phyloP scores from a whole-genome alignment of 92 coral and sea anemone genomes.

The Muricea muricata region DNA sequence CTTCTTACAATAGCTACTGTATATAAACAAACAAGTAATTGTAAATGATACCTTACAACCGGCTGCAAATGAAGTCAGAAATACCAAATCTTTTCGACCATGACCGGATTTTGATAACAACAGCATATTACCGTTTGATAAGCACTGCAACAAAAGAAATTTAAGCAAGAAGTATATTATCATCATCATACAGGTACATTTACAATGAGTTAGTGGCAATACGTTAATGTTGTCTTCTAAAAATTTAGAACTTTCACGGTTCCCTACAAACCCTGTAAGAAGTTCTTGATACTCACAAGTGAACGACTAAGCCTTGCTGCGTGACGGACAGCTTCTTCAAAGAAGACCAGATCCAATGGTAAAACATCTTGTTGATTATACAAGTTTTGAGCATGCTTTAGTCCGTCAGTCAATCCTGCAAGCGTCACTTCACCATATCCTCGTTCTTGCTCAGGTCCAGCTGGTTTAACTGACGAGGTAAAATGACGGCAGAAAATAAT shows the following conservation, averaged over 20 bases:
- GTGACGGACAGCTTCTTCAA: conserved; percentile 86
- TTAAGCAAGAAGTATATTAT: background rate
- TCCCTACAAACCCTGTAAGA: background rate
- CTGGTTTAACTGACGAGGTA: conserved; percentile 64
- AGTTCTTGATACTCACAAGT: conserved; percentile 72
- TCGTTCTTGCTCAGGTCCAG: conserved; percentile 68
- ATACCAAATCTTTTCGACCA: conserved; percentile 86
- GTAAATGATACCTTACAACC: conserved; percentile 69
- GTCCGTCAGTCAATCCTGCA: conserved; percentile 78
- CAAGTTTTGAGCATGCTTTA: conserved; percentile 67
- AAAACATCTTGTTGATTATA: conserved; percentile 73
- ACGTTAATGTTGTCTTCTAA: no score
- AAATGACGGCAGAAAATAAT: conserved; percentile 90
- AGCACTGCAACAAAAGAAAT: conserved; percentile 64
- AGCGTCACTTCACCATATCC: conserved; percentile 86
- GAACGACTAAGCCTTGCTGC: conserved; percentile 92
- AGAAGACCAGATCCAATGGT: conserved; percentile 78
- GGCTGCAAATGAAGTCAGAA: conserved; percentile 84
- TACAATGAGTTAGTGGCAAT: no score
- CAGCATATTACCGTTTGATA: conserved; percentile 84
- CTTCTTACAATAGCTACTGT: no score
- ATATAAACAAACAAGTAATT: background rate
- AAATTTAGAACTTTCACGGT: background rate
- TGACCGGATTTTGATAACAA: conserved; percentile 84
- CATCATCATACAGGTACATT: background rate